Percentiles rank a stretch among this genome's conserved stretches.
phyloP scores from a whole-genome alignment of 1,140 invertebrate species.

The Proales similis region DNA sequence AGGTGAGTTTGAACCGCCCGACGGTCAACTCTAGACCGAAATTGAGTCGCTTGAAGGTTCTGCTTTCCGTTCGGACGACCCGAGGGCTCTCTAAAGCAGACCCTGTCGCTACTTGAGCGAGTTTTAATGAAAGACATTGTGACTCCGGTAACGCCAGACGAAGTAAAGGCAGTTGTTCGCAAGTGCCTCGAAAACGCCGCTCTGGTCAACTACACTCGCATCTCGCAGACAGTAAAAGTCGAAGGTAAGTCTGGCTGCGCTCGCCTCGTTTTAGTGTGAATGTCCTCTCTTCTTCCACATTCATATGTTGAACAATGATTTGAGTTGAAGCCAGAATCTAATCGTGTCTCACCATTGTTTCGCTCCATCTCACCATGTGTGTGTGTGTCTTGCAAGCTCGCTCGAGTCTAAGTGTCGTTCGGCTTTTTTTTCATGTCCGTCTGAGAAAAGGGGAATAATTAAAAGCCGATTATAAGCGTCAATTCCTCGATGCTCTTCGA shows the following conservation, averaged over 20 bases:
- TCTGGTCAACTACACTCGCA: slow-evolving; percentile 87
- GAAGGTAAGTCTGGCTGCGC: slow-evolving; percentile 69
- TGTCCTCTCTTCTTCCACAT: not conserved
- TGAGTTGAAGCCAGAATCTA: too few species aligned
- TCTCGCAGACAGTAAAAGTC: slow-evolving; percentile 92
- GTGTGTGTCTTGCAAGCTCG: too few species aligned
- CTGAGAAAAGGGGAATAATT: too few species aligned
- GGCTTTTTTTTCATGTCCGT: too few species aligned
- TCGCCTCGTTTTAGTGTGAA: not conserved
- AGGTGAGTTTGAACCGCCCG: slow-evolving; percentile 61
- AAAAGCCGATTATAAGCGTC: too few species aligned
- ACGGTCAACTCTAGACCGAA: too few species aligned
- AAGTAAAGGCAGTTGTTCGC: slow-evolving; percentile 88
- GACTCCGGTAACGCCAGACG: slow-evolving; percentile 90
- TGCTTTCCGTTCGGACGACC: slow-evolving; percentile 97
- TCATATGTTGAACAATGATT: not conserved
- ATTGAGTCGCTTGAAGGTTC: too few species aligned
- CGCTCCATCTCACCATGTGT: too few species aligned
- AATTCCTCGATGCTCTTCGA: too few species aligned
- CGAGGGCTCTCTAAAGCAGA: slow-evolving; percentile 91
- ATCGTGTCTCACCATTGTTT: too few species aligned
- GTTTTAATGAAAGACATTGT: slow-evolving; percentile 98
- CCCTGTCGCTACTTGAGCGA: slow-evolving; percentile 84
- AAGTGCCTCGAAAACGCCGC: slow-evolving; percentile 95
- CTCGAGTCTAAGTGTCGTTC: too few species aligned